Evolutionary conservation across 2,888 invertebrate genomes (phyloP), one percentile per base, ranked within the genome.

Genomic region (Phalera bucephala): DNA sequence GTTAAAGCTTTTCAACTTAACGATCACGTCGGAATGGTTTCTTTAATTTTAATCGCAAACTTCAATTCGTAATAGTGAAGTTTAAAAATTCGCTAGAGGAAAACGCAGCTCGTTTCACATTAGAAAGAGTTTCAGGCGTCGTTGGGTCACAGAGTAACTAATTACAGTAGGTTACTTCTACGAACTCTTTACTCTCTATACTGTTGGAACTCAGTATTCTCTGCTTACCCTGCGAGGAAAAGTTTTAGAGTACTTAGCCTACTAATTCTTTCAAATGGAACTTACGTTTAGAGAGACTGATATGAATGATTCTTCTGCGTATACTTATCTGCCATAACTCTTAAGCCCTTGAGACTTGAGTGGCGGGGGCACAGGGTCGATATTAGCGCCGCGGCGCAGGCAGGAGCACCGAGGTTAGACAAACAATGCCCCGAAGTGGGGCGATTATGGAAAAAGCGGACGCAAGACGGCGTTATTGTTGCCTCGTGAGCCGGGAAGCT

Each of bases 81-180:
- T 12, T 25, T 12, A 25, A 25, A 25, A 25, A 12, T 25, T 25
- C 25, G 3, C 25, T 25, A 11, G 25, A 25, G 25, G 11, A 8
- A 25, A 12, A 12, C 25, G 25, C 10, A 12, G 25, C 25, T 12
- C 25, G 25, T 25, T 13, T 25, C 25, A 25, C 25, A 25, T 25
- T 25, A 25, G 25, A 25, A 25, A 11, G 25, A 25, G 25, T 25
- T 25, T 12, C 12, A 7, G 25, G 12, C 25, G 8, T 7, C 2
- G 25, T 2, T 6, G 12, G 23, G 23, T 1, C 5, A 6, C n/a
- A n/a, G n/a, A n/a, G n/a, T n/a, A n/a, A n/a, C n/a, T n/a, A n/a
- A n/a, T n/a, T n/a, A n/a, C n/a, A n/a, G n/a, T n/a, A n/a, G n/a
- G n/a, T n/a, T n/a, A n/a, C n/a, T n/a, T n/a, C n/a, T n/a, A n/a